A percentile compares a stretch with the other conserved stretches of the same genome.
phyloP scores from a whole-genome alignment of 1,140 invertebrate species.

The Hypothenemus hampei region DNA sequence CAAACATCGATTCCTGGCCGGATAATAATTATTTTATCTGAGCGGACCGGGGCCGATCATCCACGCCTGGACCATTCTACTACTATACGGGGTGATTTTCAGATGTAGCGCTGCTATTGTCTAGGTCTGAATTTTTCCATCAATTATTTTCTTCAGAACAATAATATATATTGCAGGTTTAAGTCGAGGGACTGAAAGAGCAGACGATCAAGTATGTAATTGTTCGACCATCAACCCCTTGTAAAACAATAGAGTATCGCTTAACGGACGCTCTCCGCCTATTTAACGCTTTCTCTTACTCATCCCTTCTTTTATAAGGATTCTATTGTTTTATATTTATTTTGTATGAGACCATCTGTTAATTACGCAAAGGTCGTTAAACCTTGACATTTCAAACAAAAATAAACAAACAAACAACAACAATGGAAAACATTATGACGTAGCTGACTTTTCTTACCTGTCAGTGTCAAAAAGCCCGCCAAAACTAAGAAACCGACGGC shows the following conservation, averaged over 20 bases:
- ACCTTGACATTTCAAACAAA: too few species aligned
- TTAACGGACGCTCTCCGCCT: constrained; percentile 14
- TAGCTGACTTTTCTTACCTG: too few species aligned
- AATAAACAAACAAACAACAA: too few species aligned
- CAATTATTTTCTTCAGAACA: too few species aligned
- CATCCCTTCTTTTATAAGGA: constrained; percentile 14
- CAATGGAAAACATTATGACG: too few species aligned
- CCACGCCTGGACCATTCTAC: background rate
- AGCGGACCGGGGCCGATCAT: background rate
- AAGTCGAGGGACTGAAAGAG: background rate
- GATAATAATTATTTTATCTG: constrained; percentile 15
- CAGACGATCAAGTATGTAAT: background rate
- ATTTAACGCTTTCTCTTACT: constrained; percentile 4
- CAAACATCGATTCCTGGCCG: constrained; percentile 7
- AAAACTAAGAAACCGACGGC: constrained; percentile 15
- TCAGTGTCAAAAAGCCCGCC: constrained; percentile 20
- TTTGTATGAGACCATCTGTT: too few species aligned
- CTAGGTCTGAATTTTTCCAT: background rate
- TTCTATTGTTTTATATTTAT: constrained; percentile 24
- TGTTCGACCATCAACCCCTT: constrained; percentile 14
- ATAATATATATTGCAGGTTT: too few species aligned
- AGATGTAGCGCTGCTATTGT: background rate
- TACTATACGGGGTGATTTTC: background rate
- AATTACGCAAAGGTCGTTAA: too few species aligned
- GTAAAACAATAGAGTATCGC: constrained; percentile 19